Evolutionary conservation across 2,888 invertebrate species (phyloP).

Genomic region (Alloscopus bannaensis): DNA sequence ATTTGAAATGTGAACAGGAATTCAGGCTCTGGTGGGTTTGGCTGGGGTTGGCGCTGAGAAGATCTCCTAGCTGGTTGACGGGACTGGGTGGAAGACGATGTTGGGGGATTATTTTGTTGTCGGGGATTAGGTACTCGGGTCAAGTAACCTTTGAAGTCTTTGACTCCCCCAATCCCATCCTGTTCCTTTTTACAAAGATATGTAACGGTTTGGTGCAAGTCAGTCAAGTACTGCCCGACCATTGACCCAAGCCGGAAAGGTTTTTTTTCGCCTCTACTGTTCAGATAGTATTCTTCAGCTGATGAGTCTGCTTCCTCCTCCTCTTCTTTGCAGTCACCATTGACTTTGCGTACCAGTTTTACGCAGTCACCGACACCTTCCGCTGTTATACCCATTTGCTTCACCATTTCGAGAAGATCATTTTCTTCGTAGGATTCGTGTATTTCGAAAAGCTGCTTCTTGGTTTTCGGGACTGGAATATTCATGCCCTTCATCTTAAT

Average conservation of each 20-base stretch:
- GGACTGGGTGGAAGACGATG: neutral
- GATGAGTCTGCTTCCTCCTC: slow-evolving; percentile 3
- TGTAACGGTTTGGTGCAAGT: neutral
- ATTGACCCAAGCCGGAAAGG: slow-evolving; percentile 17
- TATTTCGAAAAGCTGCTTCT: slow-evolving; percentile 5
- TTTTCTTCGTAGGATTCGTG: slow-evolving; percentile 18
- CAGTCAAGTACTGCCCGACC: slow-evolving; percentile 8
- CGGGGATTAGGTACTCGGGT: slow-evolving; percentile 26
- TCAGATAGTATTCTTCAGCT: slow-evolving; percentile 27
- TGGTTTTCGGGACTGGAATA: neutral
- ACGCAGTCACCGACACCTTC: neutral
- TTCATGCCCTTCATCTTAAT: slow-evolving; percentile 1
- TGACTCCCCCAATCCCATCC: slow-evolving; percentile 40
- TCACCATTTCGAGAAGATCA: neutral
- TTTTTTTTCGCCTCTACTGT: neutral
- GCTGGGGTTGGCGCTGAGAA: slow-evolving; percentile 1
- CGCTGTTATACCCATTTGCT: slow-evolving; percentile 25
- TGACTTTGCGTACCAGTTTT: neutral
- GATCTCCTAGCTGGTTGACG: too few species aligned
- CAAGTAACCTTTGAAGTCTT: slow-evolving; percentile 48
- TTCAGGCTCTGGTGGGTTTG: slow-evolving; percentile 11
- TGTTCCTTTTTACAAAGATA: slow-evolving; percentile 25
- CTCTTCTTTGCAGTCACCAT: neutral
- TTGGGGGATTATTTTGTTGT: neutral
- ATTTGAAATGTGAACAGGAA: slow-evolving; percentile 50